Evolutionary conservation across 2,888 invertebrate genomes (phyloP).

Genomic region (Trachelus troglodyta): DNA sequence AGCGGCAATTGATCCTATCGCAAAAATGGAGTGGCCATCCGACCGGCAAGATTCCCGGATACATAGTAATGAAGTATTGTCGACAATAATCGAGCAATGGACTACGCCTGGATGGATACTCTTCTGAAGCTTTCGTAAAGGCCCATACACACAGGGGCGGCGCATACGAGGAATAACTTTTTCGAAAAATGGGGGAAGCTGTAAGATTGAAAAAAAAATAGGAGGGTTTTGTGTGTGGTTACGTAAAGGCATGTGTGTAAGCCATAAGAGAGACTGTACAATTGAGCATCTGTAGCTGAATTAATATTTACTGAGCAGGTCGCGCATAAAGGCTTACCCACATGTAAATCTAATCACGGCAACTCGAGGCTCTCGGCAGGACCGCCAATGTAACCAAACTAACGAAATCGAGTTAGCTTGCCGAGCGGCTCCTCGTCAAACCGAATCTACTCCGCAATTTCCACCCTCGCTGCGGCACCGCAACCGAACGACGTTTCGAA

Average conservation of each 20-base stretch:
- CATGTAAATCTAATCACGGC: conserved; percentile 66
- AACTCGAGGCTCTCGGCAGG: conserved; percentile 44
- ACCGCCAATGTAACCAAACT: conserved; percentile 65
- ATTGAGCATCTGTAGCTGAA: too few relatives aligned
- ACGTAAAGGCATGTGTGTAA: not conserved
- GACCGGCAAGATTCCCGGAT: conserved; percentile 58
- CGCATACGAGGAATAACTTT: too few relatives aligned
- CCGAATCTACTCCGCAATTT: conserved; percentile 51
- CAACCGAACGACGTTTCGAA: conserved; percentile 20
- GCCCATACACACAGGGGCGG: too few relatives aligned
- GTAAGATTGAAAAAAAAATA: too few relatives aligned
- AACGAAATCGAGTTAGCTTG: conserved; percentile 64
- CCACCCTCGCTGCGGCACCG: conserved; percentile 31
- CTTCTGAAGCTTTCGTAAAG: too few relatives aligned
- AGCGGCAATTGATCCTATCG: conserved; percentile 52
- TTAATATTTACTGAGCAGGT: conserved; percentile 1
- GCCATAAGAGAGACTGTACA: conserved; percentile 13
- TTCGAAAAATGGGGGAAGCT: too few relatives aligned
- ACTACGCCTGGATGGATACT: too few relatives aligned
- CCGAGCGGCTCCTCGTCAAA: conserved; percentile 57
- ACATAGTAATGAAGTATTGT: conserved; percentile 66
- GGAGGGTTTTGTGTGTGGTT: too few relatives aligned
- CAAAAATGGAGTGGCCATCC: conserved; percentile 53
- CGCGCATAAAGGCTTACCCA: conserved; percentile 54
- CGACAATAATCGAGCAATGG: conserved; percentile 61